Base-by-base conservation (phyloP, 2,797 vertebrate genomes). In the Falco concolor region DNA sequence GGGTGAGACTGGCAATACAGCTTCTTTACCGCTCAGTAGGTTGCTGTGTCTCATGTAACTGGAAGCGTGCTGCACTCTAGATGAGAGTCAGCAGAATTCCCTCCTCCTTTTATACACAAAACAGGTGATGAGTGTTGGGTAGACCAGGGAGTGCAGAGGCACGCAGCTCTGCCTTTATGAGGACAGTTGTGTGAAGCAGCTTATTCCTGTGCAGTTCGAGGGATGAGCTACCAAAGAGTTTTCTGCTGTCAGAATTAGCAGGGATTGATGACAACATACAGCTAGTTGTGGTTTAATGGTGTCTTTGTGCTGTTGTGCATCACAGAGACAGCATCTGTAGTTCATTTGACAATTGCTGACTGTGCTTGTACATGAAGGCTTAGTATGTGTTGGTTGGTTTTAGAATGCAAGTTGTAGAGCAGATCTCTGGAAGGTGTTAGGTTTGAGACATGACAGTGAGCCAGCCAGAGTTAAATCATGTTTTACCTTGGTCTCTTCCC, bases 111-210 rank as follows among this genome's bases (percentile, higher is more conserved):
- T 22, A 3, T 5, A 23, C 32, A 13, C 36, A 24, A 13, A 60
- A 5, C 50, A 27, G 27, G n/a, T 42, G 52, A 7, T 49, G 56
- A 19, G 12, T 3, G 1, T 8, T 47, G 42, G 38, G 32, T 79
- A 3, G 76, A 22, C 10, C 53, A 10, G 54, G 68, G 42, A 50
- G 27, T 18, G n/a, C 3, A 8, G 25, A 10, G 67, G 17, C 61
- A 38, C 6, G 15, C 64, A 28, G 73, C 38, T 65, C 44, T 83
- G 47, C 13, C 45, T 38, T 65, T 7, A 7, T 15, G n/a, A 32
- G 42, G n/a, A 11, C 20, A 21, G 34, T 60, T 0, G 0, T n/a
- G 45, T 40, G n/a, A 54, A 63, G 34, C 67, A 54, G 30, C 36
- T 56, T 57, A 5, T 42, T 68, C 25, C 73, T 54, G 44, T 25